Base-by-base conservation (phyloP, 2,113 vertebrate genomes). In the Odontophorus gujanensis region DNA sequence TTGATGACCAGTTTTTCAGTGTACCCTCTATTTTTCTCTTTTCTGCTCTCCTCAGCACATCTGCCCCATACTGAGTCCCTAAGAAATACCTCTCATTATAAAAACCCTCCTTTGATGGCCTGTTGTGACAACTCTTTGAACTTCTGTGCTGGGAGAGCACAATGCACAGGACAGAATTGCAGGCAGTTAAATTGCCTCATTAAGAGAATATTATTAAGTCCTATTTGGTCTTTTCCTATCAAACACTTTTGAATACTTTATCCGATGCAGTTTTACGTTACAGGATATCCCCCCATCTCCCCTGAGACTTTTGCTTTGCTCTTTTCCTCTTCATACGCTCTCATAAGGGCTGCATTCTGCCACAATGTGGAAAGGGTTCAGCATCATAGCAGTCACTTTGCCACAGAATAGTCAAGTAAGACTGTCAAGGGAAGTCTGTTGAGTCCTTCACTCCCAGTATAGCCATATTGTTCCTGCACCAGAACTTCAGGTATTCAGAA, bases 111-210 rank as follows among this genome's bases (percentile, higher is more conserved):
- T 95, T 94, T 75, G 69, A 91, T 66, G 51, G 68, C 93, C 87
- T 95, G 85, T 95, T 96, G 93, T 93, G 93, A 94, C 85, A 95
- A 51, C 65, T 38, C 94, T 95, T 96, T 95, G 95, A 96, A 96
- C 93, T 94, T 66, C 50, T 86, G 0, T 63, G 61, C 90, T 88
- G 88, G 73, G 73, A 90, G 72, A 95, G 40, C 58, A 86, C 78
- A 95, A 84, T 89, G 89, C 74, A 78, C 74, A 85, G 78, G 84
- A 85, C 89, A 75, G 91, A 92, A 93, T 85, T 90, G 90, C 48
- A 78, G 80, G 69, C 91, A 68, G 89, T 75, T 95, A 94, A 91
- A 95, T 91, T 91, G 93, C 90, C 87, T 95, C 87, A 93, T 95
- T 95, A 95, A 77, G 57, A 75, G 72, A 83, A 65, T 83, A 90